phyloP scores from a whole-genome alignment of 2,797 vertebrate genomes.

The Anabacerthia variegaticeps region DNA sequence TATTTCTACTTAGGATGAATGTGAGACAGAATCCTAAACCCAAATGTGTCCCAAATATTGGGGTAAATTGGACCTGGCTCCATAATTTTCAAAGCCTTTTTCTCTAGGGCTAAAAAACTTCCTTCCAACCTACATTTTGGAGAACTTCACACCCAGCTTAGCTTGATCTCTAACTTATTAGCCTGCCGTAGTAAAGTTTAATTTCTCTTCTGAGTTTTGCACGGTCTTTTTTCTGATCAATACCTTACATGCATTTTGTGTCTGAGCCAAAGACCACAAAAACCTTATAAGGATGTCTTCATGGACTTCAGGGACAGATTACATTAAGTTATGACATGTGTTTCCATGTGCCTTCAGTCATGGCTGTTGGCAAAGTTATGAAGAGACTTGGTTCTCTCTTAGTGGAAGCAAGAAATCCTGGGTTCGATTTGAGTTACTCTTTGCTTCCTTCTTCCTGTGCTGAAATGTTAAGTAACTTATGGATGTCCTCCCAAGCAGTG shows the following conservation, averaged over 20 bases:
- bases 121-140: neutral
- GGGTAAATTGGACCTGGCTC: neutral
- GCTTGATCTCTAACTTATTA: neutral
- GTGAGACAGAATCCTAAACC: neutral
- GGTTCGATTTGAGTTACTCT: neutral
- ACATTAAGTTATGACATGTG: neutral
- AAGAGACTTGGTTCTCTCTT: slow-evolving; percentile 5
- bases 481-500: neutral
- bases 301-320: neutral
- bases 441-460: neutral
- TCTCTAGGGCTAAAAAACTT: neutral
- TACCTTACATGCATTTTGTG: neutral
- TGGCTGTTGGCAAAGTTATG: neutral
- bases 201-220: neutral
- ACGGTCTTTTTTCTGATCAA: neutral
- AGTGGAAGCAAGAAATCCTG: neutral
- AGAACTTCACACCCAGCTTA: neutral
- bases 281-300: neutral
- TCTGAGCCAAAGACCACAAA: neutral
- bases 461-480: neutral
- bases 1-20: neutral
- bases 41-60: neutral
- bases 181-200: neutral
- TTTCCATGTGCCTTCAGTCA: slow-evolving; percentile 13
- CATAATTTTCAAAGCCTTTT: neutral